Conservation (phyloP, 2,113 vertebrate species). For the pig (Sus scrofa) region T2T-Sscrofa CM000827.6:105094001-105094500, state of each 20-base stretch:
- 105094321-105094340: background rate
- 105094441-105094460: background rate
- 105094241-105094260: background rate
- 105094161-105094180: rapidly evolving
- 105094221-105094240: background rate
- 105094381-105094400: background rate
- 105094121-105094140: background rate
- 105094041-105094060: background rate
- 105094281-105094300: background rate
- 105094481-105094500: conserved; percentile 95
- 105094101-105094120: no score
- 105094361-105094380: background rate
- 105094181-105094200: background rate
- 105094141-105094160: background rate
- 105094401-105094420: background rate
- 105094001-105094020: background rate
- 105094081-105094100: background rate
- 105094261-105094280: background rate
- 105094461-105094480: conserved; percentile 91
- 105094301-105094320: background rate
- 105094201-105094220: background rate
- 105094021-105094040: background rate
- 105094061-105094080: background rate
- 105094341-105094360: background rate
- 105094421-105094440: background rate